These are phyloP conservation scores for Arothron firmamentum DNA, from an alignment of 2,113 vertebrate species.

Conservation along the genomic window DNA sequence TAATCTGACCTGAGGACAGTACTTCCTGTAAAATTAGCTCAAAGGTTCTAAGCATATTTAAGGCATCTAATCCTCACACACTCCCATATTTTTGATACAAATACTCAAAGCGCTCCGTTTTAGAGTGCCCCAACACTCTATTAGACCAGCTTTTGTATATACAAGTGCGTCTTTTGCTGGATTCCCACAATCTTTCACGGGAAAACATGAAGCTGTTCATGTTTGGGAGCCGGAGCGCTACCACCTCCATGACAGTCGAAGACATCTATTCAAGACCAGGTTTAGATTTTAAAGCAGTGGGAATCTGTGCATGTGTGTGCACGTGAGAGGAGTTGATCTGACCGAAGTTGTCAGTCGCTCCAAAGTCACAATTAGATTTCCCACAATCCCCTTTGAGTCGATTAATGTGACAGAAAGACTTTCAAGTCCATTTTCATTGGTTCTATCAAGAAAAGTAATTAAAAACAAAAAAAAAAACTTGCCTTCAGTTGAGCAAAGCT, in stretches of 20 bases:
- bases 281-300: neutral
- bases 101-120: slow-evolving; percentile 25
- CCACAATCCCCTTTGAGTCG: neutral
- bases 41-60: slow-evolving; percentile 15
- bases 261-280: no score
- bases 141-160: slow-evolving; percentile 27
- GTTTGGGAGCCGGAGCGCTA: slow-evolving; percentile 9
- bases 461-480: no score
- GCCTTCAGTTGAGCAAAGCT: no score
- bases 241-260: neutral
- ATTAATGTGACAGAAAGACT: no score
- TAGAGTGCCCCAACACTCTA: slow-evolving; percentile 16
- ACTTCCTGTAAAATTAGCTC: slow-evolving; percentile 14
- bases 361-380: neutral
- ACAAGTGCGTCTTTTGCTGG: slow-evolving; percentile 55
- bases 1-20: slow-evolving; percentile 26
- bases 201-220: slow-evolving; percentile 37
- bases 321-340: neutral
- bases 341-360: neutral
- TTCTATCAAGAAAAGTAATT: no score
- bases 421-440: no score
- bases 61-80: slow-evolving; percentile 26
- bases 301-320: neutral
- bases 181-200: slow-evolving; percentile 51
- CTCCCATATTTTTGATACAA: slow-evolving; percentile 26